Evolutionary conservation across 2,888 invertebrate genomes (phyloP), one percentile per base, ranked within the genome.

Genomic region (Pemphredon lugubris): DNA sequence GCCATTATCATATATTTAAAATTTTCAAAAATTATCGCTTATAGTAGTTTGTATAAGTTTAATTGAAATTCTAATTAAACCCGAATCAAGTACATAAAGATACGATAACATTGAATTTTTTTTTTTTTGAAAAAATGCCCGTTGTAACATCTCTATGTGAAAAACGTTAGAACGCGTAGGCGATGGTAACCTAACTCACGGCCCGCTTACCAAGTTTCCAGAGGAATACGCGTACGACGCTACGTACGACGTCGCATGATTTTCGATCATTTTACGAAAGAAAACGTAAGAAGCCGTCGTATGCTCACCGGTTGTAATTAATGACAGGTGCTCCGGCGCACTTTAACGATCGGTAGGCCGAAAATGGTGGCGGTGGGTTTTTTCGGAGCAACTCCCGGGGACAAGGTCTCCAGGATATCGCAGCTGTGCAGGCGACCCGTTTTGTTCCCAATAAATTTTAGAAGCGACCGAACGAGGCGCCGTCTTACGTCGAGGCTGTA

Each of bases 381-480:
- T 30, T 26, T 32, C 21, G 30, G 34, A 11, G n/a, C 34, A n/a
- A n/a, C n/a, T n/a, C 34, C 34, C 11, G 34, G n/a, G 50, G n/a
- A 37, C 37, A 40, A 39, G 44, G 39, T 54, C 59, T 58, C 30
- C 50, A 40, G 42, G 32, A 64, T 42, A 51, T 42, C 59, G 72
- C 72, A 72, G 72, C 72, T 67, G 71, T 65, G 47, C 48, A 37
- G 7, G 11, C 57, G 40, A 40, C 30, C 34, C 58, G 32, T 69
- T 73, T 66, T 53, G 42, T 42, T 66, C 51, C 53, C 59, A 53
- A 73, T 77, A 77, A 77, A 73, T 76, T 73, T 50, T 67, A 64
- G 47, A 51, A 51, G 23, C 23, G 51, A 6, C 42, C 53, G 60
- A 53, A 68, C 44, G 54, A 51, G 42, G 47, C 57, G 45, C 45